Conservation (phyloP, 2,888 invertebrate species). For the Andrena camellia region DNA sequence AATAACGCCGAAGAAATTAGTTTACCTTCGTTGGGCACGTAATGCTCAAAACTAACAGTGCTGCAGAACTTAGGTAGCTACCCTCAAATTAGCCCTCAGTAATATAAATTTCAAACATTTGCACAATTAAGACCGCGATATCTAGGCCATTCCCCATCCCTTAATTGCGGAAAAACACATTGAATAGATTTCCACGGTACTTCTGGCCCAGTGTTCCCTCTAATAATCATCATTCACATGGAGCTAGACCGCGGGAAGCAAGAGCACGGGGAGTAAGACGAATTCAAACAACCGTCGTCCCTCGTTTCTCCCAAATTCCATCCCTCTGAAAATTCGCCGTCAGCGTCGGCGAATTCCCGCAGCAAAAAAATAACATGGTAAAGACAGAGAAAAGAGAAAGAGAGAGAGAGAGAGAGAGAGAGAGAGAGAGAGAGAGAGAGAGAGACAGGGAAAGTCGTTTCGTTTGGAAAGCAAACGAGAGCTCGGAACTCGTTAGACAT, state of each 20-base stretch:
- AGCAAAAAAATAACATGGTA: no score
- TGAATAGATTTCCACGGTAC: background rate
- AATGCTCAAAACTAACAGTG: background rate
- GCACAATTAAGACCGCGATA: slow-evolving; percentile 1
- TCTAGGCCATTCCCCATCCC: background rate
- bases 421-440: background rate
- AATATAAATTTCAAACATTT: slow-evolving; percentile 4
- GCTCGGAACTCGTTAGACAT: slow-evolving; percentile 16
- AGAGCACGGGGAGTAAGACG: background rate
- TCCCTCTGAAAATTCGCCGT: slow-evolving; percentile 14
- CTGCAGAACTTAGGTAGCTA: background rate
- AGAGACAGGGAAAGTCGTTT: background rate
- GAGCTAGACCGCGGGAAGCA: background rate
- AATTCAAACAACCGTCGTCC: background rate
- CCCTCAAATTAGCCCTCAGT: background rate
- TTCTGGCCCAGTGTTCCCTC: background rate
- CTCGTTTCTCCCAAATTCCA: slow-evolving; percentile 6
- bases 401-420: background rate
- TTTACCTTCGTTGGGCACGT: background rate
- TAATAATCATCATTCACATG: slow-evolving; percentile 1
- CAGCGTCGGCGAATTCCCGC: background rate
- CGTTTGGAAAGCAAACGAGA: slow-evolving; percentile 14
- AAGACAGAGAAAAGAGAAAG: background rate
- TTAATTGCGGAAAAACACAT: slow-evolving; percentile 3
- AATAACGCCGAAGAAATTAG: background rate